phyloP scores from a whole-genome alignment of 2,888 invertebrate genomes.

The Mystacides longicornis region DNA sequence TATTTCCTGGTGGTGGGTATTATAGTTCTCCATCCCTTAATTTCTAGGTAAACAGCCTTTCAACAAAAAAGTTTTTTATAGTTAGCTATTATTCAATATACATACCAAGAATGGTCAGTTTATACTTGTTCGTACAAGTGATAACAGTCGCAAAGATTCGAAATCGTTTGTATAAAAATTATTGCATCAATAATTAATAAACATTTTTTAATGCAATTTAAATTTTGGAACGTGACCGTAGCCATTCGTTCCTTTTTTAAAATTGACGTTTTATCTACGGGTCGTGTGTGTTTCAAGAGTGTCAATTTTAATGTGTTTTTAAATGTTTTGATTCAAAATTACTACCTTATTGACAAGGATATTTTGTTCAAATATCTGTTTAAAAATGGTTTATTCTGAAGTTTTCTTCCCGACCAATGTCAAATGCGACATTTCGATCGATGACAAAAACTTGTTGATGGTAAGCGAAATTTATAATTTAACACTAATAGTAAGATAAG shows the following conservation, averaged over 20 bases:
- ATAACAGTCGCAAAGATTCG: too few relatives aligned
- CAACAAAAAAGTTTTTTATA: constrained; percentile 11
- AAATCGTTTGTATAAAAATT: neutral
- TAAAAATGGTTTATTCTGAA: neutral
- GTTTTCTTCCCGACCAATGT: neutral
- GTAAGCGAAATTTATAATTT: too few relatives aligned
- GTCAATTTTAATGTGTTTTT: neutral
- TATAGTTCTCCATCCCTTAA: constrained; percentile 12
- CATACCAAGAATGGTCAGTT: constrained; percentile 9
- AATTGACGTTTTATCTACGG: too few relatives aligned
- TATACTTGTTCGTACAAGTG: constrained; percentile 8
- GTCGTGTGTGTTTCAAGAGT: neutral
- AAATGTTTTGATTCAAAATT: neutral
- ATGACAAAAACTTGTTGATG: too few relatives aligned
- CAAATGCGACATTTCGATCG: too few relatives aligned
- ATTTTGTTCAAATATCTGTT: neutral
- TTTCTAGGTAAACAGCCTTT: constrained; percentile 17
- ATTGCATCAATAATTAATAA: neutral
- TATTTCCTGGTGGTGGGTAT: too few relatives aligned
- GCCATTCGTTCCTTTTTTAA: neutral
- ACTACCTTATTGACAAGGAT: neutral
- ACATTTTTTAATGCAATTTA: neutral
- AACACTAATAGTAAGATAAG: too few relatives aligned
- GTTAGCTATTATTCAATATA: constrained; percentile 10
- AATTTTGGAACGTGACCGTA: neutral